Percentiles rank a stretch among this genome's conserved stretches.
Conservation (phyloP, 1,140 invertebrate genomes). For the Theocolax elegans region DNA sequence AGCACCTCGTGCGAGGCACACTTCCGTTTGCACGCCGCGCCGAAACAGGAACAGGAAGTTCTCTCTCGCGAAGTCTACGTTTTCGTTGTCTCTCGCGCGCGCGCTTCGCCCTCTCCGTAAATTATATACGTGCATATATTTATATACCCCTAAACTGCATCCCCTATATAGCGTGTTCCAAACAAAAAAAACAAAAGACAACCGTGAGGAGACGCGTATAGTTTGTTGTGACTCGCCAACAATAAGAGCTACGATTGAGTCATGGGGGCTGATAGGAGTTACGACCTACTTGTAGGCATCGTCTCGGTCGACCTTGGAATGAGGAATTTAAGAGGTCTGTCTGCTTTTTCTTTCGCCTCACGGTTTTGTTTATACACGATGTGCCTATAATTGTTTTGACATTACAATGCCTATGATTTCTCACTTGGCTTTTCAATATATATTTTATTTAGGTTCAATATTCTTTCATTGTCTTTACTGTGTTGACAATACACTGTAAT, state of each 20-base stretch:
- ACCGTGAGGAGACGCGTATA: background rate
- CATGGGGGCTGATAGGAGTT: background rate
- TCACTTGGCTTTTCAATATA: background rate
- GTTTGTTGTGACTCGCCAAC: background rate
- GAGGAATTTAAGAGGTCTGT: conserved; percentile 14
- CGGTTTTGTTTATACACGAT: background rate
- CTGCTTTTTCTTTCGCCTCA: background rate
- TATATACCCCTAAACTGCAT: background rate
- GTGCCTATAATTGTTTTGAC: background rate
- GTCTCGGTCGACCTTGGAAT: background rate
- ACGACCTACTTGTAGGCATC: conserved; percentile 10
- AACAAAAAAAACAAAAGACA: no score
- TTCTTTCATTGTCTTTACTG: background rate
- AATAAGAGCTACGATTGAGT: background rate
- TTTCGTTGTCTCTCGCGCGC: conserved; percentile 9
- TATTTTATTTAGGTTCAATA: background rate
- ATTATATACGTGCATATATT: background rate
- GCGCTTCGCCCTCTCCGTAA: background rate
- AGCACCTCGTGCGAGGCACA: conserved; percentile 37
- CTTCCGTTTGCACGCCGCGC: conserved; percentile 60
- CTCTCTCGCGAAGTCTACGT: conserved; percentile 45
- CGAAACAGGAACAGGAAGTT: conserved; percentile 69
- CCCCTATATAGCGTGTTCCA: background rate
- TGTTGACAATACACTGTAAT: background rate
- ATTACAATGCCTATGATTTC: background rate